phyloP scores from a whole-genome alignment of 2,797 vertebrate species.

The Coluber constrictor region DNA sequence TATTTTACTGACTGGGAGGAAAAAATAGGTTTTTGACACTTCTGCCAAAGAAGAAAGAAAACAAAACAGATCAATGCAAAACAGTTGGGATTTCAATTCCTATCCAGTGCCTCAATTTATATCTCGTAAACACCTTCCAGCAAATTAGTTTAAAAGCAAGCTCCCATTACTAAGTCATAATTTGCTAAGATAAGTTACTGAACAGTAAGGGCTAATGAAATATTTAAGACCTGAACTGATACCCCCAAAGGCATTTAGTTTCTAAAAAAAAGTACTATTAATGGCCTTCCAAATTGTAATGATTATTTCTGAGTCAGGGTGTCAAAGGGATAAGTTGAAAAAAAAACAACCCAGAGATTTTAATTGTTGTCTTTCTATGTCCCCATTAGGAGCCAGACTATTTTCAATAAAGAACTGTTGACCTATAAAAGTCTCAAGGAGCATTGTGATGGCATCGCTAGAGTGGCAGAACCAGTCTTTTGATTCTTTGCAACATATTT shows the following conservation, averaged over 20 bases:
- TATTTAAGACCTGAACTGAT: neutral
- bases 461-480: neutral
- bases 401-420: neutral
- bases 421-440: neutral
- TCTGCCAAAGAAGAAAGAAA: neutral
- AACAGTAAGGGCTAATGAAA: neutral
- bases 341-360: neutral
- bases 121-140: constrained; percentile 4
- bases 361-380: neutral
- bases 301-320: neutral
- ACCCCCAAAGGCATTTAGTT: neutral
- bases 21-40: neutral
- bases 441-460: neutral
- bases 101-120: neutral
- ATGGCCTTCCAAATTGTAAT: neutral
- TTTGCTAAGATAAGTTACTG: neutral
- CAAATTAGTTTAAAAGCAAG: neutral
- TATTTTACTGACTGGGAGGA: neutral
- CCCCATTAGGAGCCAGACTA: neutral
- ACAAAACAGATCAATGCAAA: constrained; percentile 6
- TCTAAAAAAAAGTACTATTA: neutral
- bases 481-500: neutral
- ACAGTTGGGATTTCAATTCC: constrained; percentile 9
- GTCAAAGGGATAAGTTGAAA: neutral
- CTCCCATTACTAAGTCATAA: neutral